phyloP scores from a whole-genome alignment of 1,140 invertebrate species.

The Caerostris extrusa region DNA sequence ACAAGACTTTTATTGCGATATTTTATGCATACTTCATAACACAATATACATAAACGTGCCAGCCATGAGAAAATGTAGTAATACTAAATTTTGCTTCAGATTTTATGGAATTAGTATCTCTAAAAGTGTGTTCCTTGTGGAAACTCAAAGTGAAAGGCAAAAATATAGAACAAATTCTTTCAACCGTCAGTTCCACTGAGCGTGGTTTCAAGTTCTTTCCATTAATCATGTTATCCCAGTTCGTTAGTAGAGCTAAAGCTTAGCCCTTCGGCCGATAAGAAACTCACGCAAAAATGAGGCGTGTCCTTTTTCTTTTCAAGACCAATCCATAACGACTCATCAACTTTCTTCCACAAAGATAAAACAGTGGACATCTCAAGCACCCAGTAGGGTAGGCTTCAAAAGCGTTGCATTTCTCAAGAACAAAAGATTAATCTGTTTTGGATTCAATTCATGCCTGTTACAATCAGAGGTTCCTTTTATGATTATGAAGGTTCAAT shows the following conservation, averaged over 20 bases:
- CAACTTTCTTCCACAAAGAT: not conserved
- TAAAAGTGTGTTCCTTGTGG: no score
- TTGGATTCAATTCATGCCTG: not conserved
- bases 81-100: no score
- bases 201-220: not conserved
- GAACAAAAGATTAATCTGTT: not conserved
- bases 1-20: no score
- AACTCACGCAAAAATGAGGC: slow-evolving; percentile 23
- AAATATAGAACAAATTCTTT: no score
- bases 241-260: not conserved
- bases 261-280: not conserved
- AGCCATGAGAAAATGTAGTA: no score
- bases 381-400: not conserved
- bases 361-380: not conserved
- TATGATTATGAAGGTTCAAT: not conserved
- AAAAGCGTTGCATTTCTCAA: not conserved
- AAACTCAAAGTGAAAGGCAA: no score
- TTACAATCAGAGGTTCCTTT: not conserved
- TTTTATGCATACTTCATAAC: no score
- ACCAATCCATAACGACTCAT: slow-evolving; percentile 14
- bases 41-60: no score
- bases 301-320: slow-evolving; percentile 12
- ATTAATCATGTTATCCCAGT: not conserved
- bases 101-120: no score
- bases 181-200: no score